These are phyloP conservation scores for Thaumatotibia leucotreta DNA, from an alignment of 1,140 invertebrate species.

Conservation along the genomic window DNA sequence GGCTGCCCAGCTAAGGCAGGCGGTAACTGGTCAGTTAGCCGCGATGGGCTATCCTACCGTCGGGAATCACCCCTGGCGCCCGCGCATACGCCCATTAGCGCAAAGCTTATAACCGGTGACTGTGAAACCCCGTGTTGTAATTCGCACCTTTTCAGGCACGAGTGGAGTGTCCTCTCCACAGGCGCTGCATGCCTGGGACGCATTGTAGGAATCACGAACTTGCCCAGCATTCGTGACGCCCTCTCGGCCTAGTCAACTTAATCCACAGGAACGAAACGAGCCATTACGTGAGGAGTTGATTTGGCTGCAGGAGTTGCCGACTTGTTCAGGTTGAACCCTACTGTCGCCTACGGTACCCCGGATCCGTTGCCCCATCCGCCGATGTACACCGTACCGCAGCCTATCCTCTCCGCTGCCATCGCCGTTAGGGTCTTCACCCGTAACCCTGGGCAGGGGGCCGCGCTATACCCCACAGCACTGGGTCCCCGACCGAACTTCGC, in stretches of 20 bases:
- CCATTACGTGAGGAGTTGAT: no score
- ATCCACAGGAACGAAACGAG: conserved; percentile 7
- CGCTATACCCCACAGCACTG: no score
- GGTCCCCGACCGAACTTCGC: no score
- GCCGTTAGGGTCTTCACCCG: no score
- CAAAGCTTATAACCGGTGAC: conserved; percentile 7
- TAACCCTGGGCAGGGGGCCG: no score
- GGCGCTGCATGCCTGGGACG: conserved; percentile 11
- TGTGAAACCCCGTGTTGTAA: conserved; percentile 8
- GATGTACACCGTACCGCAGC: no score
- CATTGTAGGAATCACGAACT: background rate
- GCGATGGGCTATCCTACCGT: conserved; percentile 5
- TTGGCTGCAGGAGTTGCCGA: no score
- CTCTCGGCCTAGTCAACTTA: background rate
- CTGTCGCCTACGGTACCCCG: no score
- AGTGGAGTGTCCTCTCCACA: conserved; percentile 13
- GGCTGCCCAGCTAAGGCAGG: conserved; percentile 27
- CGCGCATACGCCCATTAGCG: conserved; percentile 10
- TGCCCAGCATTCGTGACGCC: background rate
- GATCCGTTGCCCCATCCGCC: no score
- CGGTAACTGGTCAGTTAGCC: conserved; percentile 12
- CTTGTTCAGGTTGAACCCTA: no score
- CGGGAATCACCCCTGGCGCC: background rate
- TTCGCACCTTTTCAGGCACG: background rate
- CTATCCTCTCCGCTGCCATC: no score